These are phyloP conservation scores for Diplodus puntazzo DNA, from an alignment of 2,797 vertebrate species.

Conservation along the genomic window DNA sequence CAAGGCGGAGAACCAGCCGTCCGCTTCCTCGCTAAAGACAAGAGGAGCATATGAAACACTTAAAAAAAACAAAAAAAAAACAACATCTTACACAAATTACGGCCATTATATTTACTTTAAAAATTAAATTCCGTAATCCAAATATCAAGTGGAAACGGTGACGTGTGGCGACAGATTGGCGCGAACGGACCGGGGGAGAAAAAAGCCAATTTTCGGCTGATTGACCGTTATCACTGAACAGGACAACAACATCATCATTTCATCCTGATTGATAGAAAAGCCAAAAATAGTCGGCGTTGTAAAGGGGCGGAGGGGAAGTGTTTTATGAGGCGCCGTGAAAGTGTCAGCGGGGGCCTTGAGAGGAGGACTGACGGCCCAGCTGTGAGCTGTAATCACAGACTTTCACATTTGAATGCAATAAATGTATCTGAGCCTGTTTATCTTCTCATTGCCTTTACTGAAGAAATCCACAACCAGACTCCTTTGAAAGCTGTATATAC, in stretches of 20 bases:
- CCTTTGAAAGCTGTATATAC: not conserved
- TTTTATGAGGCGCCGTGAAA: slow-evolving; percentile 34
- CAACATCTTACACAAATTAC: slow-evolving; percentile 34
- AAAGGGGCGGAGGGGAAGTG: slow-evolving; percentile 1
- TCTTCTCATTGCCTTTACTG: not conserved
- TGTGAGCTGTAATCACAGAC: slow-evolving; percentile 3
- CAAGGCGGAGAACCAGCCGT: slow-evolving; percentile 77
- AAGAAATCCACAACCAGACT: not conserved
- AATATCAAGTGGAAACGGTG: slow-evolving; percentile 29
- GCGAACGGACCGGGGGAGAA: not conserved
- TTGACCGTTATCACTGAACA: slow-evolving; percentile 32
- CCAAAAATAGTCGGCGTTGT: slow-evolving; percentile 48
- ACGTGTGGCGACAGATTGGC: slow-evolving; percentile 40
- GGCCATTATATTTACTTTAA: slow-evolving; percentile 41
- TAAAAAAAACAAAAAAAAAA: not conserved
- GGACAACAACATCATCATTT: slow-evolving; percentile 48
- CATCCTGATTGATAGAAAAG: slow-evolving; percentile 45
- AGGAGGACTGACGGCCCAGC: slow-evolving; percentile 10
- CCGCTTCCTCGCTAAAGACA: slow-evolving; percentile 72
- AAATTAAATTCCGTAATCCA: slow-evolving; percentile 52
- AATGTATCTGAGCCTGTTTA: not conserved
- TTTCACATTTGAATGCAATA: not conserved
- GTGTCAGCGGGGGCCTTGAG: slow-evolving; percentile 25
- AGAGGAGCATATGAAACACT: slow-evolving; percentile 8
- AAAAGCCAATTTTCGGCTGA: slow-evolving; percentile 45